phyloP scores from a whole-genome alignment of 2,797 vertebrate genomes.

The Myotis myotis region DNA sequence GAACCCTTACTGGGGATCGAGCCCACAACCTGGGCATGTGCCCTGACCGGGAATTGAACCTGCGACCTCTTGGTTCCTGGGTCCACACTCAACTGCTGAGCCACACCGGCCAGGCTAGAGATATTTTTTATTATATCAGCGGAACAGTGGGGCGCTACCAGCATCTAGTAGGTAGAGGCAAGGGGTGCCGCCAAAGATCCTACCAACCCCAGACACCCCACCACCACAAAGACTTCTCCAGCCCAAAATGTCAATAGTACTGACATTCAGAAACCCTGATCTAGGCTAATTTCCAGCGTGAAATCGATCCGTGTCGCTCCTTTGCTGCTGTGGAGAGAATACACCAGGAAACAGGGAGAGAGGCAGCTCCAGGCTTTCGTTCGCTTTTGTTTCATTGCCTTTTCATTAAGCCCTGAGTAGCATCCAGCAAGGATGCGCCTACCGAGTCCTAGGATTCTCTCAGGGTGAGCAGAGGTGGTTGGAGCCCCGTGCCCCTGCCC shows the following conservation, averaged over 20 bases:
- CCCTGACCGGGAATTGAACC: too few relatives aligned
- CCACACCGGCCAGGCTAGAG: neutral
- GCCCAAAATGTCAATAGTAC: neutral
- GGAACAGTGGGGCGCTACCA: neutral
- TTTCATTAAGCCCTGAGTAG: neutral
- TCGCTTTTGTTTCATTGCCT: neutral
- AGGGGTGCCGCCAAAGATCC: neutral
- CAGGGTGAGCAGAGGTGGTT: neutral
- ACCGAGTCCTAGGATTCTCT: neutral
- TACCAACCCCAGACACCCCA: fast-evolving
- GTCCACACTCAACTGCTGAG: too few relatives aligned
- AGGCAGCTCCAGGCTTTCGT: neutral
- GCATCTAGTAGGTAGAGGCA: neutral
- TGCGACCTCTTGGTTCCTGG: too few relatives aligned
- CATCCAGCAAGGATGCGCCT: neutral
- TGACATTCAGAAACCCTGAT: neutral
- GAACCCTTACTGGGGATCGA: too few relatives aligned
- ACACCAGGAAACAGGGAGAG: neutral
- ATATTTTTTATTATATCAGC: neutral
- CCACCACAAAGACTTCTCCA: neutral
- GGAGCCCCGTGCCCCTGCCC: neutral
- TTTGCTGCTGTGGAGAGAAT: neutral
- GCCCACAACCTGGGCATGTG: too few relatives aligned
- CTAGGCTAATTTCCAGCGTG: neutral
- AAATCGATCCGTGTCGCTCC: neutral